Evolutionary conservation across 1,140 invertebrate genomes (phyloP).

Genomic region (Doryteuthis pealeii): DNA sequence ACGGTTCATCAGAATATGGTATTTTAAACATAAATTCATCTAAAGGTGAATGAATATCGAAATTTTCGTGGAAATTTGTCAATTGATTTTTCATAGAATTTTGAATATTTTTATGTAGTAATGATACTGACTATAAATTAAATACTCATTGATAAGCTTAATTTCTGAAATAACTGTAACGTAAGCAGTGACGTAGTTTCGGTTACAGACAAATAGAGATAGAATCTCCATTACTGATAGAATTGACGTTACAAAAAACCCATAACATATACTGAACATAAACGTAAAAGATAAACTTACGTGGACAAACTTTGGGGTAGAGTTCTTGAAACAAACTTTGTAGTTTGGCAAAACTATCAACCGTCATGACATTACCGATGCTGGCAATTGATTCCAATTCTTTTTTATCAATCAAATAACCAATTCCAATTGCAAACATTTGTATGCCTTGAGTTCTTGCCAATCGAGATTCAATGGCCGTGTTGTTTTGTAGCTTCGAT

Average conservation of each 20-base stretch:
- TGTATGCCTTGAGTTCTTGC: slow-evolving; percentile 28
- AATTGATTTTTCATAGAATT: too few species aligned
- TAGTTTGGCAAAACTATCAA: slow-evolving; percentile 25
- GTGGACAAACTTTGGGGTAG: not conserved
- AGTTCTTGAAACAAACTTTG: slow-evolving; percentile 1
- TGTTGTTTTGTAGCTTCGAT: slow-evolving; percentile 23
- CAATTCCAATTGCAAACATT: slow-evolving; percentile 38
- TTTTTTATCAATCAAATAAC: slow-evolving; percentile 17
- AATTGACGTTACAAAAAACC: not conserved
- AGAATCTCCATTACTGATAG: too few species aligned
- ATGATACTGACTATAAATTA: too few species aligned
- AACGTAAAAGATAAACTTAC: not conserved
- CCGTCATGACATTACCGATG: slow-evolving; percentile 24
- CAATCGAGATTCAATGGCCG: slow-evolving; percentile 20
- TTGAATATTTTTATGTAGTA: too few species aligned
- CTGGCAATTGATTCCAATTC: slow-evolving; percentile 31
- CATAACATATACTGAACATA: not conserved
- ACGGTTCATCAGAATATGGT: too few species aligned
- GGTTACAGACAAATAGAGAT: too few species aligned
- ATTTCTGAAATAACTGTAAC: too few species aligned
- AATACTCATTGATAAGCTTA: too few species aligned
- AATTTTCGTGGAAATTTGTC: too few species aligned
- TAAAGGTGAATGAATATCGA: too few species aligned
- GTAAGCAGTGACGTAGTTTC: too few species aligned
- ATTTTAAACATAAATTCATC: too few species aligned